Evolutionary conservation across 2,888 invertebrate species (phyloP).

Genomic region (Ceramica pisi): DNA sequence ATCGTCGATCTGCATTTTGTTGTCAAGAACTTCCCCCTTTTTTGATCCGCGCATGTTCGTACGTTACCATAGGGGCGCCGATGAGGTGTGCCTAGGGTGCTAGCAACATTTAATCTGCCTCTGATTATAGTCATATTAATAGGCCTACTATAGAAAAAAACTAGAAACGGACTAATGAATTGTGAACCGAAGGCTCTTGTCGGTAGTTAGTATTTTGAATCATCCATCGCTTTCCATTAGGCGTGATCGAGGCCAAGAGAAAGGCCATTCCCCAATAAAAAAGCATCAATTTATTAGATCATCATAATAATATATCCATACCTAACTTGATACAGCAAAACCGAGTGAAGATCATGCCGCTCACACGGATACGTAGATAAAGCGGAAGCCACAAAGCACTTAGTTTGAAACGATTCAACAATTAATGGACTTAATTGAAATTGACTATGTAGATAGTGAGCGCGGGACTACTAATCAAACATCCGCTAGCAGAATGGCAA

Average conservation of each 20-base stretch:
- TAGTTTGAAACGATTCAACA: constrained; percentile 58
- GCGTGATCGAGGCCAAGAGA: too few relatives aligned
- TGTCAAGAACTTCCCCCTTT: too few relatives aligned
- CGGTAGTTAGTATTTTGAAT: not conserved
- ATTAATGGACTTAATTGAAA: constrained; percentile 60
- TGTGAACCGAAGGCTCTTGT: not conserved
- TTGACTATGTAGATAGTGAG: constrained; percentile 47
- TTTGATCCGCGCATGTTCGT: too few relatives aligned
- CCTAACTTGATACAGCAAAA: not conserved
- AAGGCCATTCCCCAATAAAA: too few relatives aligned
- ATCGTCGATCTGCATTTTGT: too few relatives aligned
- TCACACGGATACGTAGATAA: constrained; percentile 20
- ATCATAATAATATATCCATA: not conserved
- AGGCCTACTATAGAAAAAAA: too few relatives aligned
- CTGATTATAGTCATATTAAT: too few relatives aligned
- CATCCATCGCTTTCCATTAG: too few relatives aligned
- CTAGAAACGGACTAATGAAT: not conserved
- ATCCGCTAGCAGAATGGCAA: constrained; percentile 47
- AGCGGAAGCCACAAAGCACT: constrained; percentile 53
- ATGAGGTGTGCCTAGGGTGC: too few relatives aligned
- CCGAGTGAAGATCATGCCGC: constrained; percentile 14
- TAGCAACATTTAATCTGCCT: too few relatives aligned
- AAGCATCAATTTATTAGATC: not conserved
- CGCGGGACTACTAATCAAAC: constrained; percentile 53
- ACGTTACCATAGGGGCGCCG: too few relatives aligned